A percentile compares a stretch with the other conserved stretches of the same genome.
phyloP scores from a whole-genome alignment of 2,797 vertebrate genomes.

The Eulemur rubriventer region DNA sequence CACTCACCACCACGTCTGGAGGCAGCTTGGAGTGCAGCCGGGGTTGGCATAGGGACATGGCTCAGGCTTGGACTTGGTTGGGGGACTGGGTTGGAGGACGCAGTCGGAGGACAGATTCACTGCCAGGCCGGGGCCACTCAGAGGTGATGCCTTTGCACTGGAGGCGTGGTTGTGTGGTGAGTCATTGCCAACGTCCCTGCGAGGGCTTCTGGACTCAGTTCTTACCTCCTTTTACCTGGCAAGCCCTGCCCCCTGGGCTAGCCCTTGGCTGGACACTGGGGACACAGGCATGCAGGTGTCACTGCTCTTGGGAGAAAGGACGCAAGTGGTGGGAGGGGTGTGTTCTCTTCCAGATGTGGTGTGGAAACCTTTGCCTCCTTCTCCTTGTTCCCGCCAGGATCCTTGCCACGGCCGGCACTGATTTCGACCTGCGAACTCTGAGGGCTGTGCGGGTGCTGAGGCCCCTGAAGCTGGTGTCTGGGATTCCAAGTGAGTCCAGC shows the following conservation, averaged over 20 bases:
- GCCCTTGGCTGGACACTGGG: background rate
- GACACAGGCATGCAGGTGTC: background rate
- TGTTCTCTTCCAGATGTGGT: background rate
- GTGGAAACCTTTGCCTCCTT: background rate
- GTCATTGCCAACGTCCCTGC: no score
- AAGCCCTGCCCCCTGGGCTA: fast-evolving
- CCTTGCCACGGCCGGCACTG: slow-evolving; percentile 93
- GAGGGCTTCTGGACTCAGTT: background rate
- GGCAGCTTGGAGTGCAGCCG: background rate
- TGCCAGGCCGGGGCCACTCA: background rate
- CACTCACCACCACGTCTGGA: fast-evolving
- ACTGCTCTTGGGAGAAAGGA: background rate
- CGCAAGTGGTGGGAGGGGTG: background rate
- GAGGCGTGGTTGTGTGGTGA: background rate
- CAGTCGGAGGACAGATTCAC: background rate
- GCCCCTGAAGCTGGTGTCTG: slow-evolving; percentile 97
- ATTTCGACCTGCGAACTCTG: slow-evolving; percentile 96
- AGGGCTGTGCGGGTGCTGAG: slow-evolving; percentile 95
- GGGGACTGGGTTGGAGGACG: background rate
- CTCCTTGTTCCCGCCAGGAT: slow-evolving; percentile 86
- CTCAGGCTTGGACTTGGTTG: background rate
- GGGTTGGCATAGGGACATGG: background rate
- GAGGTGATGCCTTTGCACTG: background rate
- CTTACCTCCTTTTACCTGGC: background rate
- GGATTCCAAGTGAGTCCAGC: slow-evolving; percentile 96